Conservation (phyloP, 2,888 invertebrate species). For the Lithophane ornitopus region DNA sequence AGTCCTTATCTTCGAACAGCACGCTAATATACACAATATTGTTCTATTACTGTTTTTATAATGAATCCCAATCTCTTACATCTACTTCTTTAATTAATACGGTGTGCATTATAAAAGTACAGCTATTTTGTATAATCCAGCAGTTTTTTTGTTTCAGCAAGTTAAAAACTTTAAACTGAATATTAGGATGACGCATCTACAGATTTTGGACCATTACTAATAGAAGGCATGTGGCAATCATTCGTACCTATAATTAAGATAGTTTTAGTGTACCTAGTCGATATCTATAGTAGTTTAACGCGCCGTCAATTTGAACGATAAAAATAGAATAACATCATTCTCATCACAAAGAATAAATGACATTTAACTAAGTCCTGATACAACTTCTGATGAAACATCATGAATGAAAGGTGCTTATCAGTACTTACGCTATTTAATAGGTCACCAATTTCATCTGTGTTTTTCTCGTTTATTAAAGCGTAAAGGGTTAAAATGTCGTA, state of each 20-base stretch:
- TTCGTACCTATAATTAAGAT: too few species aligned
- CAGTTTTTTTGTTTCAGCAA: constrained; percentile 39
- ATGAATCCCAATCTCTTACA: constrained; percentile 62
- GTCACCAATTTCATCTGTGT: constrained; percentile 91
- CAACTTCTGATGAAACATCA: constrained; percentile 31
- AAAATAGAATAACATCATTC: constrained; percentile 85
- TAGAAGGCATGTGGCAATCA: not conserved
- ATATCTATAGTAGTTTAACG: constrained; percentile 63
- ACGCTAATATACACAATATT: constrained; percentile 63
- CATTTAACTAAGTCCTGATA: constrained; percentile 66
- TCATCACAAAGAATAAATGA: constrained; percentile 73
- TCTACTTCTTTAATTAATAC: constrained; percentile 55
- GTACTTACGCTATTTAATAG: constrained; percentile 93
- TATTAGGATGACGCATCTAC: constrained; percentile 1
- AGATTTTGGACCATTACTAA: not conserved
- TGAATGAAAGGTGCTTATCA: constrained; percentile 54
- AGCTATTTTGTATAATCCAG: constrained; percentile 37
- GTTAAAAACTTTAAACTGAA: not conserved
- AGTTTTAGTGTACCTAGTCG: not conserved
- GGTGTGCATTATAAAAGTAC: constrained; percentile 53
- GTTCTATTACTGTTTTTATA: constrained; percentile 51
- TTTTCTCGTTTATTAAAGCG: constrained; percentile 93
- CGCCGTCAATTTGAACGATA: constrained; percentile 82
- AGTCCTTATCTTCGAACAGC: constrained; percentile 59
- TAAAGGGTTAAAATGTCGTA: constrained; percentile 89